Evolutionary conservation across 1,140 invertebrate genomes (phyloP), one percentile per base, ranked within the genome.

Genomic region (Bombus ignitus): DNA sequence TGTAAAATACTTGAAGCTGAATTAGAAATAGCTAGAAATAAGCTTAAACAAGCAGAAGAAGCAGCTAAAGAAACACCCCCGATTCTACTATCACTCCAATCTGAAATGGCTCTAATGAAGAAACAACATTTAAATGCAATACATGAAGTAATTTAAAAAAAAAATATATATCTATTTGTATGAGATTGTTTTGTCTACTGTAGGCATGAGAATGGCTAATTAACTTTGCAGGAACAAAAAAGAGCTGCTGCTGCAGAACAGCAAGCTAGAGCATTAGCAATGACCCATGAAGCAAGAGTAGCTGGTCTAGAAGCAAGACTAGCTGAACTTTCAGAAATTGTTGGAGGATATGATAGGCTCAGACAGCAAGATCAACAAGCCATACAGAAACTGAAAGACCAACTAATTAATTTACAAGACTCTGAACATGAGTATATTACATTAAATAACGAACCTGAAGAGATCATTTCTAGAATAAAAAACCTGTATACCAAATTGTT

Each of bases 271-370:
- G 96, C 96, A 84, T 95, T 97, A 65, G 96, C 96, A 82, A 96
- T 96, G 47, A 94, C 96, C 87, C 96, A 97, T 91, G 98, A 98
- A 94, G 96, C 97, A 66, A 95, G 98, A 90, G 97, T 98, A 0
- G 97, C 97, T 9, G 96, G 96, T 77, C 95, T 98, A 75, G 98
- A 98, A 94, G 96, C 96, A 8, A 96, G 97, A 88, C 92, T 98
- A 22, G 97, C 98, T 0, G 98, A 98, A 92, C 94, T 98, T 15
- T 98, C 97, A 0, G 96, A 96, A 78, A 97, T 97, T 1, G 96
- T 98, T 53, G 98, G 98, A 3, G 96, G 96, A 86, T 98, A 98
- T 90, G 98, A 98, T 91, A 95, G 97, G 81, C 91, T 97, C 10
- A 94, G 97, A 65, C 96, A 97, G 77, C 96, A 97, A 88, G 98